phyloP scores from a whole-genome alignment of 2,888 invertebrate species.

The Hydropsyche betteni region DNA sequence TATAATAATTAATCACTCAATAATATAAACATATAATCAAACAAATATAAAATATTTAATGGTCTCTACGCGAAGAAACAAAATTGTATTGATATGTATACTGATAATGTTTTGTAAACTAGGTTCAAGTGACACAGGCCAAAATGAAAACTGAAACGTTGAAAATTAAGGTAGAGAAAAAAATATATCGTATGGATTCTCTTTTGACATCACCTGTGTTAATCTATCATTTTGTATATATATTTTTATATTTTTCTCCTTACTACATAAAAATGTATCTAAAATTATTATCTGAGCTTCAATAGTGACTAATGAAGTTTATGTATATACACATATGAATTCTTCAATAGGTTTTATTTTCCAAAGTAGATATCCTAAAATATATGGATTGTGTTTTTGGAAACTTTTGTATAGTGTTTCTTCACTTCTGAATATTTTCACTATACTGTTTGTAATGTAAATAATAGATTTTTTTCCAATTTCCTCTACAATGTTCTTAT shows the following conservation, averaged over 20 bases:
- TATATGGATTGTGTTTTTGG: no score
- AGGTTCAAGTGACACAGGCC: conserved; percentile 40
- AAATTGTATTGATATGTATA: neutral
- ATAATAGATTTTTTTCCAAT: no score
- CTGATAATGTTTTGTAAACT: conserved; percentile 29
- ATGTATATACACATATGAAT: neutral
- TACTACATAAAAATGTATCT: neutral
- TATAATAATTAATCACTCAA: no score
- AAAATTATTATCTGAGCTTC: conserved; percentile 1
- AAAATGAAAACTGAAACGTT: conserved; percentile 39
- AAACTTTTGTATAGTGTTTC: no score
- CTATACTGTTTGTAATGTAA: no score
- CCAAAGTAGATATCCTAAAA: no score
- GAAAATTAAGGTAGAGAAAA: conserved; percentile 37
- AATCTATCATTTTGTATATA: conserved; percentile 6
- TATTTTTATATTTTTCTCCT: neutral
- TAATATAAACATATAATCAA: no score
- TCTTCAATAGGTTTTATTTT: no score
- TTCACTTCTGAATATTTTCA: no score
- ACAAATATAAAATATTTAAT: no score
- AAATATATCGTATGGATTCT: conserved; percentile 1
- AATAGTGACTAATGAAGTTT: conserved; percentile 10
- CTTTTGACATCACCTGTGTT: conserved; percentile 7
- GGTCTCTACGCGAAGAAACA: no score
- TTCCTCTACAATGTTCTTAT: no score